phyloP scores from a whole-genome alignment of 2,797 vertebrate genomes.

The Sebastes iracundus region DNA sequence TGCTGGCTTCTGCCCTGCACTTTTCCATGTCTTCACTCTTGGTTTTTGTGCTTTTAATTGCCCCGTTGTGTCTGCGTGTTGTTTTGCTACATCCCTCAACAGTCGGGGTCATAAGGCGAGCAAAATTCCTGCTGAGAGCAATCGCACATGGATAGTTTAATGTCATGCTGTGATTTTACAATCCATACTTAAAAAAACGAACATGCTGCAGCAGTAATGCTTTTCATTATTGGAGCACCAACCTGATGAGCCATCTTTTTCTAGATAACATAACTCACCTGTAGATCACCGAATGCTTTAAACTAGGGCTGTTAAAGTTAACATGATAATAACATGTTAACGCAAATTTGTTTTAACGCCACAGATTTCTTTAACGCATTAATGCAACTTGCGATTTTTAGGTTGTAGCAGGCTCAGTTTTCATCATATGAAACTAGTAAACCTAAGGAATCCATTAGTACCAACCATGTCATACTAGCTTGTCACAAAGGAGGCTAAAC shows the following conservation, averaged over 20 bases:
- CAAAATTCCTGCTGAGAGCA: not conserved
- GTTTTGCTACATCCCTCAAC: not conserved
- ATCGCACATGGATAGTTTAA: not conserved
- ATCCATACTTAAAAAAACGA: not conserved
- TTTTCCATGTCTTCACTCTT: slow-evolving; percentile 44
- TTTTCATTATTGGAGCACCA: not conserved
- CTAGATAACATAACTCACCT: not conserved
- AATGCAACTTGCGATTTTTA: too few relatives aligned
- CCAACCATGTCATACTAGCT: too few relatives aligned
- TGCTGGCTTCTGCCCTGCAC: not conserved
- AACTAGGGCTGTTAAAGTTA: too few relatives aligned
- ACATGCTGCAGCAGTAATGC: not conserved
- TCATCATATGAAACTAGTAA: too few relatives aligned
- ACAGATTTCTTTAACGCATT: too few relatives aligned
- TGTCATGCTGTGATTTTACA: not conserved
- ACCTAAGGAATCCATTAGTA: too few relatives aligned
- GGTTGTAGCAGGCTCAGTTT: rapidly evolving
- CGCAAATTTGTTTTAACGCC: too few relatives aligned
- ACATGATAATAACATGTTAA: too few relatives aligned
- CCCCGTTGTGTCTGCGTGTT: slow-evolving; percentile 11
- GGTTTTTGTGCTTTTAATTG: slow-evolving; percentile 27
- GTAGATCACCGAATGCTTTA: not conserved
- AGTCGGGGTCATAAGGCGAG: not conserved
- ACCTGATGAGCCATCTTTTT: not conserved
- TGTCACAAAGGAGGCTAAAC: too few relatives aligned